Percentiles rank a stretch among this genome's conserved stretches.
These are phyloP conservation scores for Temnopleurus reevesii DNA, from an alignment of 53 echinoderm and acorn worm genomes.

Conservation along the genomic window DNA sequence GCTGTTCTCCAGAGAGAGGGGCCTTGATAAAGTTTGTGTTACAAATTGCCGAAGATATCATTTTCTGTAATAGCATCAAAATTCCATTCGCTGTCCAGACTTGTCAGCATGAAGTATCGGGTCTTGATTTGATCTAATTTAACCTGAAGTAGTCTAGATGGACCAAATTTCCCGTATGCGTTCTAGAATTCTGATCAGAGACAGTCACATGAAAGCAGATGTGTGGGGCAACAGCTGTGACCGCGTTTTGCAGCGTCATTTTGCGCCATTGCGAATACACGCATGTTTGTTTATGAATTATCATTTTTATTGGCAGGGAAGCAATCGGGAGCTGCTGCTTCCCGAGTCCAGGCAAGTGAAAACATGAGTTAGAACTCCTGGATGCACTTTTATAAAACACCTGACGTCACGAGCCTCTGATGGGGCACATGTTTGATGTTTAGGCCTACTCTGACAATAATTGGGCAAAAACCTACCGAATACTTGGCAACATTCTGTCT, in stretches of 20 bases:
- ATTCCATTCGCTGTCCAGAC: background rate
- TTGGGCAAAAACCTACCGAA: too few species aligned
- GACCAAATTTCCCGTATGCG: slow-evolving; percentile 5
- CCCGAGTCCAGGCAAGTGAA: background rate
- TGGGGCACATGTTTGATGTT: too few species aligned
- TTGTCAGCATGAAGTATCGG: background rate
- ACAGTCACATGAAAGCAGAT: background rate
- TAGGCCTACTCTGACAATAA: too few species aligned
- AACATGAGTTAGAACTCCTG: background rate
- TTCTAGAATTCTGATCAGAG: background rate
- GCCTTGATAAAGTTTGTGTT: background rate
- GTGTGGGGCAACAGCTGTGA: background rate
- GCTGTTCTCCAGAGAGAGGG: background rate
- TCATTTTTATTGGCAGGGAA: background rate
- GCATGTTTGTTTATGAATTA: slow-evolving; percentile 22
- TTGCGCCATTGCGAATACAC: background rate
- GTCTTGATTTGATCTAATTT: background rate
- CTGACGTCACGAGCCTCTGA: too few species aligned
- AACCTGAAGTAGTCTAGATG: background rate
- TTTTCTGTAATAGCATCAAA: background rate
- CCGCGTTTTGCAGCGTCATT: slow-evolving; percentile 31
- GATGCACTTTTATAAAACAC: background rate
- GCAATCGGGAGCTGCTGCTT: background rate
- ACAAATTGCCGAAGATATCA: slow-evolving; percentile 5
- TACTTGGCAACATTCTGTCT: too few species aligned